Base-by-base conservation (phyloP, 2,888 invertebrate genomes). In the Arrhopalites spinosus region DNA sequence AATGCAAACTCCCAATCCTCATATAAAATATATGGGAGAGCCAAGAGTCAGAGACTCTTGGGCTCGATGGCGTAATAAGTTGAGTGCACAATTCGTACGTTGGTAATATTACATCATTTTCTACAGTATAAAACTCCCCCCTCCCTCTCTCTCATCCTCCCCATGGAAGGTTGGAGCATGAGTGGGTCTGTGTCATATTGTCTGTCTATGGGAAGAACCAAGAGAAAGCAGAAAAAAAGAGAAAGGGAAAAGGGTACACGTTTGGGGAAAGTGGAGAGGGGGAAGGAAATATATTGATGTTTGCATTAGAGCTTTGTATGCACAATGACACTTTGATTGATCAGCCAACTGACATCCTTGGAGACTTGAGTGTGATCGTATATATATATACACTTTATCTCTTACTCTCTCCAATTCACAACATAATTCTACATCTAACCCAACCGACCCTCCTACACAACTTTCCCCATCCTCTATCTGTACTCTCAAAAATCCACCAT, bases 291-390 rank as follows among this genome's bases (percentile, higher is more conserved):
- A 63, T 70, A 63, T 75, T 70, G 70, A 75, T 74, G 74, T 59
- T 68, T 64, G 56, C 61, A 68, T 63, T 61, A 74, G 67, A 74
- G 47, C 59, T 59, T 27, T 59, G 25, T 25, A 59, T 25, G 25
- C 59, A 25, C 59, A 67, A 68, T 67, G 68, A 61, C 67, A 74
- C 67, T 74, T 68, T 68, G 61, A 68, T 74, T 74, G 68, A 68
- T 68, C 61, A 61, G 56, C 74, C 68, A 59, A 59, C 74, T 74
- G 68, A 74, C 59, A 68, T 74, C 56, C 30, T 56, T 3, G 17
- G 61, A 47, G 59, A 43, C 43, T 43, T 50, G 36, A 63, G 25
- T 45, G 45, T 27, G 59, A 59, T n/a, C n/a, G n/a, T n/a, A n/a
- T 23, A 23, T 11, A n/a, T 66, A 30, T 20, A 43, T 30, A 47